Base-by-base conservation (phyloP, 2,888 invertebrate genomes). In the Coelogynopora nodosa region DNA sequence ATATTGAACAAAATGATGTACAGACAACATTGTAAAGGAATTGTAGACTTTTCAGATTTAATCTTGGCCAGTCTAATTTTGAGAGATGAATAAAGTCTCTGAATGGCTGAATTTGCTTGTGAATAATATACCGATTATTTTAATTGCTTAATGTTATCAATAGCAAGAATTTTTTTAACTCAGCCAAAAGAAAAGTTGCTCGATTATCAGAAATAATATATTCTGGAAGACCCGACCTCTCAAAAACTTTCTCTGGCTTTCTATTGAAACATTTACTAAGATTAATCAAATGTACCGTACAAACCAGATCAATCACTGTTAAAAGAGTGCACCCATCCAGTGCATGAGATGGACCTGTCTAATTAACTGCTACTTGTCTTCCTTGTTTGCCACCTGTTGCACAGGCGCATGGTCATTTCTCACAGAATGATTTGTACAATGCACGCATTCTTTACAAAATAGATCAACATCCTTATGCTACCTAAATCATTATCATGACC, bases 381-480 rank as follows among this genome's bases (percentile, higher is more conserved):
- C 80, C 28, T 80, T 80, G 23, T 80, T 27, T 27, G 80, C 80
- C 28, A 80, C 80, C n/a, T 23, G 80, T n/a, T 80, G 23, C 28
- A 80, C n/a, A n/a, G 80, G 80, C 2, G 80, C 80, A 26, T n/a
- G 80, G n/a, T 80, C 80, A 27, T 23, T 26, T 23, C 80, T 23
- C 2, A 23, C 28, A 26, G 80, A 80, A 80, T 80, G 23, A 23
- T 10, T 80, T 10, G 28, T 27, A 80, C 80, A 80, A 10, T 49
- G 49, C 23, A 23, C n/a, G n/a, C 80, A 80, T n/a, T 80, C 26
- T 27, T 27, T 80, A 80, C 80, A 80, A 80, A 80, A 80, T 80
- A 26, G 5, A 5, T 80, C 80, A 80, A 80, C 28, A 27, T 80
- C 80, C 28, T 80, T 80, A 80, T 80, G 26, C 2, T 10, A 5